Evolutionary conservation across 2,797 vertebrate species (phyloP).

Genomic region (Petrocephalus sullivani): DNA sequence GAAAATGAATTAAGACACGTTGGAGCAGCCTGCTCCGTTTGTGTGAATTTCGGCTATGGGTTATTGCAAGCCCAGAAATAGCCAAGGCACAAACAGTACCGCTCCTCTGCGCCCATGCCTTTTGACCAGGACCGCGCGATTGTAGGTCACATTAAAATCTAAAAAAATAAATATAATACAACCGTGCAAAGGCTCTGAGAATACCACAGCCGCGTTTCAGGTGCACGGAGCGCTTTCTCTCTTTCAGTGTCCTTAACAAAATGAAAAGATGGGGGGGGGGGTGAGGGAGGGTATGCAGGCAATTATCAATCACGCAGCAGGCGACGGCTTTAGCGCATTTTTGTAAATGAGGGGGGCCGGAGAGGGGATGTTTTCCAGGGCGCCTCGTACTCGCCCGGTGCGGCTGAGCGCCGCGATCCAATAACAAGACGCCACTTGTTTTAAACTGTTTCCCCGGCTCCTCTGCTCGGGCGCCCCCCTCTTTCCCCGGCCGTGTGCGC

Average conservation of each 20-base stretch:
- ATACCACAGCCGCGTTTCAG: not conserved
- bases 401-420: not conserved
- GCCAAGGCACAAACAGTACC: not conserved
- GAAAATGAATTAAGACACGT: not conserved
- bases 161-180: not conserved
- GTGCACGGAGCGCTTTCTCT: not conserved
- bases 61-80: not conserved
- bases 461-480: not conserved
- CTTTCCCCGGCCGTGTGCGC: constrained; percentile 38
- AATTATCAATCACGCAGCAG: constrained; percentile 25
- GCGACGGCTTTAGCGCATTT: constrained; percentile 2
- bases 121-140: not conserved
- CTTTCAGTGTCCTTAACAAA: constrained; percentile 40
- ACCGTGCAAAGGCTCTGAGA: not conserved
- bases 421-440: constrained; percentile 16
- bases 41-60: not conserved
- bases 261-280: constrained; percentile 45
- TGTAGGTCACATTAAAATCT: not conserved
- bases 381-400: not conserved
- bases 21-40: not conserved
- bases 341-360: not conserved
- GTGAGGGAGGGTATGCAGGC: constrained; percentile 42
- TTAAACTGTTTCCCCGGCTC: constrained; percentile 11
- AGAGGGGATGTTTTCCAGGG: not conserved
- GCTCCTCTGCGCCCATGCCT: no score